Evolutionary conservation across 2,888 invertebrate genomes (phyloP).

Genomic region (Gnatocerus cornutus): DNA sequence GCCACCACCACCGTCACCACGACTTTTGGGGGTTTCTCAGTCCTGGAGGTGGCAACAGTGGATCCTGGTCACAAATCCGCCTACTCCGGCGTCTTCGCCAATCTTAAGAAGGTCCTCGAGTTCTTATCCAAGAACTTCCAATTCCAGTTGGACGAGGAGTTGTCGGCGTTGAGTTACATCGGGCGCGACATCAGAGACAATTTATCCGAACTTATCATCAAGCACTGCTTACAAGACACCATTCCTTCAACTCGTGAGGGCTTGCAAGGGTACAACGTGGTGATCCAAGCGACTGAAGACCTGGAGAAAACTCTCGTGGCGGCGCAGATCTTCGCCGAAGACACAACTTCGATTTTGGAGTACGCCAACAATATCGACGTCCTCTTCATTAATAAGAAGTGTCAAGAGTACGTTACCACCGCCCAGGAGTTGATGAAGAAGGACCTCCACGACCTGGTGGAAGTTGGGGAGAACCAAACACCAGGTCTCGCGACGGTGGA

Average conservation of each 20-base stretch:
- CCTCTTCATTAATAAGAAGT: conserved; percentile 84
- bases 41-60: conserved; percentile 64
- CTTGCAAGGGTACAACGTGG: conserved; percentile 77
- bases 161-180: conserved; percentile 74
- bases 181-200: conserved; percentile 74
- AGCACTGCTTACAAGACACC: conserved; percentile 83
- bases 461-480: conserved; percentile 71
- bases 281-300: conserved; percentile 77
- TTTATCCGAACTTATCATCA: conserved; percentile 79
- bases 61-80: conserved; percentile 68
- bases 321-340: conserved; percentile 75
- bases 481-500: conserved; percentile 71
- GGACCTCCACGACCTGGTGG: conserved; percentile 84
- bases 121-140: conserved; percentile 76
- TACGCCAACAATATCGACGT: conserved; percentile 84
- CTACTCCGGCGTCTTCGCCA: conserved; percentile 75
- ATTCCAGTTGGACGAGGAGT: conserved; percentile 69
- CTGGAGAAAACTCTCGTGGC: conserved; percentile 79
- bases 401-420: conserved; percentile 79
- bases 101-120: conserved; percentile 74
- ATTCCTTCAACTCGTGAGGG: conserved; percentile 85
- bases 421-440: conserved; percentile 85
- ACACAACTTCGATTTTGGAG: conserved; percentile 76
- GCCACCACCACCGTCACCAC: conserved; percentile 71
- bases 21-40: conserved; percentile 62